These are phyloP conservation scores for Enteromius unitaeniatus DNA, from an alignment of 2,797 vertebrate genomes.

Conservation along the genomic window DNA sequence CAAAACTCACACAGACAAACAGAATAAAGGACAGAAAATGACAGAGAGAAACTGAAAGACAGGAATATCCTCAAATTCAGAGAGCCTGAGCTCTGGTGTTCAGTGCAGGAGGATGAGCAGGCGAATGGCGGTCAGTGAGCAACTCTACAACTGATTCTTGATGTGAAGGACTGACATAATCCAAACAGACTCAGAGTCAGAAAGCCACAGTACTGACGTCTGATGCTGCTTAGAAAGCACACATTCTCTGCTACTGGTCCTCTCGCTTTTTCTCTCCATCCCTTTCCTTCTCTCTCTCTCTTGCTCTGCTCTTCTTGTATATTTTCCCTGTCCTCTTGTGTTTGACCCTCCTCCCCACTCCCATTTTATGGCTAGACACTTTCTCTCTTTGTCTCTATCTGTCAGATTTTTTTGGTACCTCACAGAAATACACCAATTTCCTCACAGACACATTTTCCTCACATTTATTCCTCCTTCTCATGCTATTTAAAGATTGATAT, in stretches of 20 bases:
- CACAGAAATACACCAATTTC: background rate
- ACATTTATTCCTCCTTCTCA: background rate
- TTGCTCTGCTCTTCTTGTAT: background rate
- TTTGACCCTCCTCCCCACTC: conserved; percentile 10
- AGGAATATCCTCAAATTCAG: background rate
- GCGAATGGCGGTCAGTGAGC: conserved; percentile 5
- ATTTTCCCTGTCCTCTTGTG: conserved; percentile 12
- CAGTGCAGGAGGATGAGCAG: background rate
- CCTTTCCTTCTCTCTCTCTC: background rate
- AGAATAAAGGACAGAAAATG: background rate
- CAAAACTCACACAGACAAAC: conserved; percentile 13
- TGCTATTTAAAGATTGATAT: background rate
- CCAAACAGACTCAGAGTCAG: background rate
- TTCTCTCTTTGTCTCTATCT: background rate
- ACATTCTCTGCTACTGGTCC: conserved; percentile 12
- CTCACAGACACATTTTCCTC: background rate
- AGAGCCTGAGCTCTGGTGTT: background rate
- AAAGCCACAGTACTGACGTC: background rate
- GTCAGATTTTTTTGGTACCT: background rate
- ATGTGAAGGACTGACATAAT: conserved; percentile 21
- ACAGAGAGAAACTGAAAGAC: conserved; percentile 10
- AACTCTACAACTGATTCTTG: background rate
- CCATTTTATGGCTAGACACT: conserved; percentile 30
- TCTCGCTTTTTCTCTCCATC: background rate
- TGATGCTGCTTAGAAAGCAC: conserved; percentile 24